Evolutionary conservation across 1,140 invertebrate genomes (phyloP), one percentile per base, ranked within the genome.

Genomic region (Monomorium pharaonis): DNA sequence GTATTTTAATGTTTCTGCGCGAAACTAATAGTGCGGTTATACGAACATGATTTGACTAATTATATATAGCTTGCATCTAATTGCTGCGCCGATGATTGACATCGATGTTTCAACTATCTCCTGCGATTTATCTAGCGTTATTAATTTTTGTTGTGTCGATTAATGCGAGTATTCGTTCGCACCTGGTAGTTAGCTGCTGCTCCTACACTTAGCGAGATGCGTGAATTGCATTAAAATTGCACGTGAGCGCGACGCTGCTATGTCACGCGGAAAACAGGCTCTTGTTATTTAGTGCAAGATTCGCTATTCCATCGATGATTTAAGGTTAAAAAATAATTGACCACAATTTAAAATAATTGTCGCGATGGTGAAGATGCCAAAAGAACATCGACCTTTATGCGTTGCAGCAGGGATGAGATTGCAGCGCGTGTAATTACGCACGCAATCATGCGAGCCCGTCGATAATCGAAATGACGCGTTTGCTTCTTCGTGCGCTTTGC

Each of bases 371-470:
- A 37, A n/a, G 56, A 62, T 30, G 37, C 42, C 56, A 16, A 60
- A 56, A 51, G 65, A n/a, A 44, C 18, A 24, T 44, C 37, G 27
- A 27, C 18, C 33, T 9, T 21, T 16, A 51, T 33, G 51, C n/a
- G 21, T 58, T 33, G 21, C 70, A 47, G 24, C 42, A 10, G 27
- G 56, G 24, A 76, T 18, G 81, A 60, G 49, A 2, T 27, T 47
- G 74, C 85, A 75, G 84, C 77, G 81, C 85, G 60, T 84, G 81
- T 69, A 90, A 90, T 90, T 89, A 89, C 70, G 63, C 87, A 84
- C 75, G 75, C 80, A 72, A 89, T 86, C 87, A 56, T 86, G 60
- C 42, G 84, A 67, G 80, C 60, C 74, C 69, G 63, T 47, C 80
- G 72, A n/a, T 51, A 65, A 37, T 67, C 44, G 51, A 9, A 30